Evolutionary conservation across 2,797 vertebrate species (phyloP), one percentile per base, ranked within the genome.

Genomic region (Megalops cyprinoides): DNA sequence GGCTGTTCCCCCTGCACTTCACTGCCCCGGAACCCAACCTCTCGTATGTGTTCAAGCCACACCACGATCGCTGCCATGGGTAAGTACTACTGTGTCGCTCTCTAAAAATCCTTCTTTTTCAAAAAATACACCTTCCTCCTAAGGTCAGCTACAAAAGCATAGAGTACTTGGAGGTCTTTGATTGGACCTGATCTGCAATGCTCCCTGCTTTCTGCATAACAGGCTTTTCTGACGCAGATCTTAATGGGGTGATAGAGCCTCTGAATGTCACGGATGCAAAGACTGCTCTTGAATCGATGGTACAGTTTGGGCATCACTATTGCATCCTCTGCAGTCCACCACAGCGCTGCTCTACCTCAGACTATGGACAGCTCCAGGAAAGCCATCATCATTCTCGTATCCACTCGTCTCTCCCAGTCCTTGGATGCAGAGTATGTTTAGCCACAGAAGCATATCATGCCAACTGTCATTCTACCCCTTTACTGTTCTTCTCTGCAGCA

Each of bases 1-100:
- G 92, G 0, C 58, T 95, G 56, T 94, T 95, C 56, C 94, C 93
- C 20, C 39, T 95, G 71, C 93, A 94, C 86, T 92, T 91, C 79
- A 53, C 86, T 28, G 86, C 87, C 4, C 69, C 85, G 10, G 67
- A 89, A 78, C 83, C 82, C 25, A 71, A 88, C 6, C 82, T 87
- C 79, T 88, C 25, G 76, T 95, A 91, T 82, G 81, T 76, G 8
- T 88, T 73, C 51, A 89, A 81, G 79, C 91, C 92, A 23, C 85
- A 81, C 44, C 74, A 83, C 76, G 81, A 37, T 80, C 55, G 79
- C 18, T 95, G 93, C 87, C 92, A 77, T 0, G 89, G 92, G 94
- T 94, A 84, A 92, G 92, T 90, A 25, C 10, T n/a, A n/a, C n/a
- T n/a, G n/a, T 20, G 39, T 71, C 39, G 9, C 67, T 8, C n/a